Evolutionary conservation across 2,888 invertebrate species (phyloP), one percentile per base, ranked within the genome.

Genomic region (Fissipunctia ypsillon): DNA sequence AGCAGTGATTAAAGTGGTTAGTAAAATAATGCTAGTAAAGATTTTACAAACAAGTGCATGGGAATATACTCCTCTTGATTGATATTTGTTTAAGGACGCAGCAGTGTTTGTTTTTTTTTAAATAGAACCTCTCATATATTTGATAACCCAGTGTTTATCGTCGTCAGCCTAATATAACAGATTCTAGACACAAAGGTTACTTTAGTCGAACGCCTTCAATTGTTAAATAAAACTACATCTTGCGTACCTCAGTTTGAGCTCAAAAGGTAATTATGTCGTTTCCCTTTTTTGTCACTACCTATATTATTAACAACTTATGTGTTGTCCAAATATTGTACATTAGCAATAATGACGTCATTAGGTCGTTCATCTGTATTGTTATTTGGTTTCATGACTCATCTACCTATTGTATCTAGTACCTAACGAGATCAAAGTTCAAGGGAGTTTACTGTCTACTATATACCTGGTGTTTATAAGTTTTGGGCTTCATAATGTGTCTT

Each of bases 341-440:
- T 50, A 72, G 65, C 43, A 38, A 22, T 35, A 41, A 74, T 66
- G 69, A 75, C 69, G 69, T 63, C 75, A 75, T 45, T 4, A 31
- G 69, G 78, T 79, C 56, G 38, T 66, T 79, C 38, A 60, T 64
- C 73, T 73, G 3, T 65, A 28, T 69, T 54, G 69, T 74, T n/a
- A 66, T 78, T 61, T 59, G 25, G 25, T 68, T 43, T 52, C 31
- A 61, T 78, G 78, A 74, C 9, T 74, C 78, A 65, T 41, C 3
- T 41, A 5, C 3, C 50, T 76, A 54, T 66, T 69, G 10, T n/a
- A 19, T 71, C 48, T 41, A 52, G 41, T 48, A n/a, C n/a, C n/a
- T n/a, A 41, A 43, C 14, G 48, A 56, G 69, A 66, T 61, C 45
- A 66, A 56, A 41, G 78, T 43, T 78, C 74, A 74, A 69, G 56